Conservation (phyloP, 2,888 invertebrate genomes). For the Bugula neritina region DNA sequence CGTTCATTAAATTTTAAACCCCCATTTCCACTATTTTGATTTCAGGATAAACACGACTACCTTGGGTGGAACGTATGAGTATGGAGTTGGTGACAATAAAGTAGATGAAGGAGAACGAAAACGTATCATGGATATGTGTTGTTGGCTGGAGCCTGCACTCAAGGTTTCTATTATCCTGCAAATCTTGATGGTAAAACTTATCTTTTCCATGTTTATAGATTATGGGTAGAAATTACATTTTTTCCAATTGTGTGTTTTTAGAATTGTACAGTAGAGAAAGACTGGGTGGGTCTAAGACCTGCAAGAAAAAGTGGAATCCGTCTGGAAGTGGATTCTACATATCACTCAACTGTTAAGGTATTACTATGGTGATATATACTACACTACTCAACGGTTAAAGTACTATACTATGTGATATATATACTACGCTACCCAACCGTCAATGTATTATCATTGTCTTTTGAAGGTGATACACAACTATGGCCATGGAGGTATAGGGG, state of each 20-base stretch:
- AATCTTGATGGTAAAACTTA: background rate
- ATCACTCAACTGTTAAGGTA: slow-evolving; percentile 1
- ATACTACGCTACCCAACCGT: no score
- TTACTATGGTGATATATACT: background rate
- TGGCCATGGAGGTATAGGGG: slow-evolving; percentile 25
- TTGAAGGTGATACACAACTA: slow-evolving; percentile 27
- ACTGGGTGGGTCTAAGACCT: slow-evolving; percentile 4
- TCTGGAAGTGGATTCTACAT: background rate
- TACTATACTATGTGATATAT: no score
- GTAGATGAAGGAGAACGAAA: background rate
- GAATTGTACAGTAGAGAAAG: slow-evolving; percentile 2
- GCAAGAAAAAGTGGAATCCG: slow-evolving; percentile 2
- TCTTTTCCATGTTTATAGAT: background rate
- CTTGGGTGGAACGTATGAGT: background rate
- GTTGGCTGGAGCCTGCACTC: background rate
- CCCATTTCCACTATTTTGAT: no score
- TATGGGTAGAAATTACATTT: background rate
- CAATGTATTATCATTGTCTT: no score
- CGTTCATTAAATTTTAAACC: no score
- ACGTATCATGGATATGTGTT: background rate
- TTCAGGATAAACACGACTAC: background rate
- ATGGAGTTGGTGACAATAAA: background rate
- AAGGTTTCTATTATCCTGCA: background rate
- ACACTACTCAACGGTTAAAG: no score
- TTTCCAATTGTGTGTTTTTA: background rate